These are phyloP conservation scores for Nomada goodeniana DNA, from an alignment of 2,888 invertebrate species.

Conservation along the genomic window DNA sequence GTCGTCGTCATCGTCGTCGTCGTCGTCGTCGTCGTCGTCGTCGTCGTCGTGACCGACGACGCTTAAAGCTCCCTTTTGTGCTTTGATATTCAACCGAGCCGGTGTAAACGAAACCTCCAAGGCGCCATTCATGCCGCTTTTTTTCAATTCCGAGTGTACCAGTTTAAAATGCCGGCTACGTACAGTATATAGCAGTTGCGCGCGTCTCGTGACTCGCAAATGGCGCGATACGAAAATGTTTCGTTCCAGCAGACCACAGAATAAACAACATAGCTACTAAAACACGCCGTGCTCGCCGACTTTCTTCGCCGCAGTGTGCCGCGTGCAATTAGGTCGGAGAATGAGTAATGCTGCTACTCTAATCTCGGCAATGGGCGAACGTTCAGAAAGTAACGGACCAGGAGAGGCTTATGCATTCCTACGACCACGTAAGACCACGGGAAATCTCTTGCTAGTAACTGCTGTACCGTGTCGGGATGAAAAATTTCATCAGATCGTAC, in stretches of 20 bases:
- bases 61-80: slow-evolving; percentile 55
- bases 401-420: slow-evolving; percentile 20
- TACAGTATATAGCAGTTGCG: neutral
- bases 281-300: slow-evolving; percentile 22
- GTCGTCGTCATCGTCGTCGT: too few species aligned
- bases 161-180: slow-evolving; percentile 39
- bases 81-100: slow-evolving; percentile 61
- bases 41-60: neutral
- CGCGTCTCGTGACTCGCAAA: slow-evolving; percentile 15
- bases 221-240: slow-evolving; percentile 46
- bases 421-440: slow-evolving; percentile 34
- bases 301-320: slow-evolving; percentile 51
- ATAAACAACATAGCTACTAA: slow-evolving; percentile 41
- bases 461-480: slow-evolving; percentile 6
- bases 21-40: neutral
- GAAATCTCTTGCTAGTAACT: slow-evolving; percentile 30
- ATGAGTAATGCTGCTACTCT: slow-evolving; percentile 61
- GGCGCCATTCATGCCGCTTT: slow-evolving; percentile 48
- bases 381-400: slow-evolving; percentile 45
- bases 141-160: slow-evolving; percentile 47
- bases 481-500: slow-evolving; percentile 11
- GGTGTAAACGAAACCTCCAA: slow-evolving; percentile 59
- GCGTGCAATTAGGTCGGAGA: slow-evolving; percentile 56
- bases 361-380: slow-evolving; percentile 58
- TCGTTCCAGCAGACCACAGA: slow-evolving; percentile 37